Conservation (phyloP, 2,113 vertebrate genomes). For the Calyptomena viridis region DNA sequence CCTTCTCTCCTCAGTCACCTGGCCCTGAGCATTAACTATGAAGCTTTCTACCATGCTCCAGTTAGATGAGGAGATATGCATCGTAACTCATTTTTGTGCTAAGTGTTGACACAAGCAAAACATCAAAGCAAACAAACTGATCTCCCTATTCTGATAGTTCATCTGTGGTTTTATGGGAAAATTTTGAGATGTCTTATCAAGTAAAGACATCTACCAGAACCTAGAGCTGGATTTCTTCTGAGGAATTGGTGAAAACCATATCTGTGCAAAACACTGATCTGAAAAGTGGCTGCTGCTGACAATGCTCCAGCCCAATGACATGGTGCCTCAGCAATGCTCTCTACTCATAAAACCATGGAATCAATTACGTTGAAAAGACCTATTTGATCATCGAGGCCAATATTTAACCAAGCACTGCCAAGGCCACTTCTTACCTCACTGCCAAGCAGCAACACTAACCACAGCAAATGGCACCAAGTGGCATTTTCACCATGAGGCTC, state of each 20-base stretch:
- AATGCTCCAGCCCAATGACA: neutral
- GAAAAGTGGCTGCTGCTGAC: neutral
- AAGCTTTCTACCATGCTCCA: neutral
- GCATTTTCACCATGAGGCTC: neutral
- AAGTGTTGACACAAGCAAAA: neutral
- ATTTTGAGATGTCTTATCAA: neutral
- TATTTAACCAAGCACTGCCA: neutral
- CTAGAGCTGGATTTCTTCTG: neutral
- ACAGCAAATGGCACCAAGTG: accelerated
- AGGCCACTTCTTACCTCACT: neutral
- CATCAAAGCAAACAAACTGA: neutral
- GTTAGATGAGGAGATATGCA: neutral
- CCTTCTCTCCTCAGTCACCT: neutral
- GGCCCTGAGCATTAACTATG: neutral
- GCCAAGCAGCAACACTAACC: neutral
- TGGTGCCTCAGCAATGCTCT: neutral
- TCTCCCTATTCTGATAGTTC: neutral
- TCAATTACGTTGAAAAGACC: neutral
- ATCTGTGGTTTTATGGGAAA: neutral
- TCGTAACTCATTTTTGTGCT: neutral
- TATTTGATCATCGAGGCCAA: accelerated
- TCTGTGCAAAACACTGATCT: neutral
- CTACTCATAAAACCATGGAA: neutral
- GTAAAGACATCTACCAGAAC: neutral
- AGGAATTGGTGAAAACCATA: neutral